A percentile compares a stretch with the other conserved stretches of the same genome.
Evolutionary conservation across 2,888 invertebrate genomes (phyloP).

Genomic region (Hirtodrosophila histrioides): DNA sequence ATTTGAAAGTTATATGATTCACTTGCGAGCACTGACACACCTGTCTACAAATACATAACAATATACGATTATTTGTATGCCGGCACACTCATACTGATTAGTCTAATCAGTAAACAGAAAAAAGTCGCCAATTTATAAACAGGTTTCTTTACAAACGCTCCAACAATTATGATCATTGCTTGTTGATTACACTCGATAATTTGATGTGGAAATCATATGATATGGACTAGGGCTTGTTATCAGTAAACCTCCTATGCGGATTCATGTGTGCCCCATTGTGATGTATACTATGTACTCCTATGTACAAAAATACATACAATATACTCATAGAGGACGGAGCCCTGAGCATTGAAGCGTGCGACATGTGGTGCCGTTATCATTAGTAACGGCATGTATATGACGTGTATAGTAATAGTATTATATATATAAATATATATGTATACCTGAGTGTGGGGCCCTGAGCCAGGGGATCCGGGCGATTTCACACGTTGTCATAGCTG

Average conservation of each 20-base stretch:
- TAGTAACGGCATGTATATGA: constrained; percentile 65
- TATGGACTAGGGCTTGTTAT: constrained; percentile 1
- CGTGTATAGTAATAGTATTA: constrained; percentile 8
- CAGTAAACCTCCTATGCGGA: neutral
- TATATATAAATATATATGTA: constrained; percentile 1
- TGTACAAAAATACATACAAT: neutral
- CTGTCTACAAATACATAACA: neutral
- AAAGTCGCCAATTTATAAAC: constrained; percentile 13
- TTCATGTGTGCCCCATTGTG: neutral
- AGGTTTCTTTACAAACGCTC: constrained; percentile 4
- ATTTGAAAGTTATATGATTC: too few species aligned
- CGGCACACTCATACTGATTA: constrained; percentile 15
- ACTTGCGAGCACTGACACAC: too few species aligned
- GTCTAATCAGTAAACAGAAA: constrained; percentile 21
- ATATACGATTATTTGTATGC: neutral
- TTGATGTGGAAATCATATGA: constrained; percentile 8
- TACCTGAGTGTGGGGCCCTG: constrained; percentile 3
- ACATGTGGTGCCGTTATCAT: constrained; percentile 69
- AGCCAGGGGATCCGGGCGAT: constrained; percentile 34
- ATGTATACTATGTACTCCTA: neutral
- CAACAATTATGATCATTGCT: neutral
- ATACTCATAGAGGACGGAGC: constrained; percentile 2
- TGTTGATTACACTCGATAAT: neutral
- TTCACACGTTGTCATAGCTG: constrained; percentile 67
- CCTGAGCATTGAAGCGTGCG: constrained; percentile 26